These are phyloP conservation scores for Papilio protenor DNA, from an alignment of 2,888 invertebrate genomes.

Conservation along the genomic window DNA sequence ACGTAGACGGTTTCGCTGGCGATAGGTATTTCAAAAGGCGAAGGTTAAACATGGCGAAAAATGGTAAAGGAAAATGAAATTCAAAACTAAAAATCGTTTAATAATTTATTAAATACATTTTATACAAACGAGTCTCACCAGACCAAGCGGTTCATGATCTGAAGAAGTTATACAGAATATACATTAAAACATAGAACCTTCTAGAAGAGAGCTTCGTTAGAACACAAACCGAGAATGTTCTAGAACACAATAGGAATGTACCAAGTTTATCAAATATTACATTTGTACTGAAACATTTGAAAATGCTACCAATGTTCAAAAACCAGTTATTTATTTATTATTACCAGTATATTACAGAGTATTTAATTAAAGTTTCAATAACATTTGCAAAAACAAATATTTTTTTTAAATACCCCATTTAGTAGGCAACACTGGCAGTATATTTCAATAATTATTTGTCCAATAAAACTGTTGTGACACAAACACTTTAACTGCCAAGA, in stretches of 20 bases:
- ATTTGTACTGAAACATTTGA: not conserved
- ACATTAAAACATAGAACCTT: conserved; percentile 7
- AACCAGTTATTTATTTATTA: not conserved
- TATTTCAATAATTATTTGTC: not conserved
- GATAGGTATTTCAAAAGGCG: too few relatives aligned
- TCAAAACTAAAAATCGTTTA: conserved; percentile 40
- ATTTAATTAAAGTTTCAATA: not conserved
- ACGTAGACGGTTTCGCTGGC: too few relatives aligned
- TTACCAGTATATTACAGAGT: conserved; percentile 8
- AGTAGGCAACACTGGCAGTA: not conserved
- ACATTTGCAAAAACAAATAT: not conserved
- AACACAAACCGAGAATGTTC: conserved; percentile 23
- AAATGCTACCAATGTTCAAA: not conserved
- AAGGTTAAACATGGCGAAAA: too few relatives aligned
- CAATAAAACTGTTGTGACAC: too few relatives aligned
- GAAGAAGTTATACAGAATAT: not conserved
- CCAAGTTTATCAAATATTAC: conserved; percentile 11
- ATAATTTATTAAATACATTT: conserved; percentile 47
- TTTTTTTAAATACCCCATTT: not conserved
- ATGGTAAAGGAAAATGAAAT: conserved; percentile 32
- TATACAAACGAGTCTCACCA: conserved; percentile 46
- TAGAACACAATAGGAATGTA: conserved; percentile 35
- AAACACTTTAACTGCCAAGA: not conserved
- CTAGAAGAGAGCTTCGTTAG: conserved; percentile 6
- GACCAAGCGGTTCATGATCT: conserved; percentile 36